These are phyloP conservation scores for Bolborhynchus lineola DNA, from an alignment of 2,113 vertebrate species.

Conservation along the genomic window DNA sequence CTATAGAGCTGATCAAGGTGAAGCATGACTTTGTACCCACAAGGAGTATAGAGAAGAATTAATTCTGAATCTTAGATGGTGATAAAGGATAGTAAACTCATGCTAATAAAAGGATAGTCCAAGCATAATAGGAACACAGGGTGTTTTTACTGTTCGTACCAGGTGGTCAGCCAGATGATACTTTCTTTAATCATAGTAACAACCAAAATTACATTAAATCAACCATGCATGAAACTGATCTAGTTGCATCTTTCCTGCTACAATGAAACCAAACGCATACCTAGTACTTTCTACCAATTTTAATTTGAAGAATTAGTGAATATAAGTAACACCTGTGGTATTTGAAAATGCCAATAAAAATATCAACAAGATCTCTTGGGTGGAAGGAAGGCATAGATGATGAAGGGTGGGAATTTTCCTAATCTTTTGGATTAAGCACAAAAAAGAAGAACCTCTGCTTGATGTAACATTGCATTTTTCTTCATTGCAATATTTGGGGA, in stretches of 20 bases:
- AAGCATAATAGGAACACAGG: rapidly evolving
- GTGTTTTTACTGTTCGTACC: not conserved
- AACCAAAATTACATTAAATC: not conserved
- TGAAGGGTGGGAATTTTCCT: not conserved
- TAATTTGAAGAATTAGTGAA: not conserved
- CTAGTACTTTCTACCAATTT: not conserved
- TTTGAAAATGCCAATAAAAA: not conserved
- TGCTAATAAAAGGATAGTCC: not conserved
- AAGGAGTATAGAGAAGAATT: not conserved
- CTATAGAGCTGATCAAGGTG: not conserved
- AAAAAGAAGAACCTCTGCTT: not conserved
- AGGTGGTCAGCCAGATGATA: not conserved
- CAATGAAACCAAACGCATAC: not conserved
- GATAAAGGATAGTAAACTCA: not conserved
- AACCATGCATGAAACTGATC: not conserved
- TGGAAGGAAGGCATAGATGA: not conserved
- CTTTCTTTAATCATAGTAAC: not conserved
- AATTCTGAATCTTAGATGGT: not conserved
- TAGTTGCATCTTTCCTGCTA: not conserved
- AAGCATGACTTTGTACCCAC: not conserved
- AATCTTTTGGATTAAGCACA: not conserved
- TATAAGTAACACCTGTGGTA: not conserved
- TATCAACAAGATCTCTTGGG: not conserved
- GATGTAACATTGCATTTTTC: not conserved
- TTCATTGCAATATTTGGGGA: not conserved